Conservation (phyloP, 1,140 invertebrate species). For the Bursaphelenchus mucronatus region DNA sequence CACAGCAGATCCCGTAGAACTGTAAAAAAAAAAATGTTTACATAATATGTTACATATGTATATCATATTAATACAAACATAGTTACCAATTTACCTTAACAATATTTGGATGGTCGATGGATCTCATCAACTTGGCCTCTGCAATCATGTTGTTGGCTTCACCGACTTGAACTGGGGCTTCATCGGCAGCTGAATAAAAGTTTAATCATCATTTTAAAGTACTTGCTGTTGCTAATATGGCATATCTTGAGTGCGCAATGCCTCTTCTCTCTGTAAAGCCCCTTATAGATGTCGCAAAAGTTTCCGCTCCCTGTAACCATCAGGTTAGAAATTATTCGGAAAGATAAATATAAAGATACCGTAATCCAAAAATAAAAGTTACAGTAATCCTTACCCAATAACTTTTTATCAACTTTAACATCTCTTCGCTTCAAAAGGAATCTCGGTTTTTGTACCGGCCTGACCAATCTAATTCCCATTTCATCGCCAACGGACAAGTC, state of each 20-base stretch:
- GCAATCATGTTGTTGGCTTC: background rate
- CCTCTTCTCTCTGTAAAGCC: background rate
- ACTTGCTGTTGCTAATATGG: conserved; percentile 1
- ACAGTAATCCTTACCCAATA: no score
- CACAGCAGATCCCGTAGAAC: conserved; percentile 36
- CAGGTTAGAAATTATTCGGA: no score
- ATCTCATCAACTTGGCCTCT: background rate
- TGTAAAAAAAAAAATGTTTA: conserved; percentile 33
- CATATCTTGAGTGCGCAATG: background rate
- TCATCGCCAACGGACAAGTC: no score
- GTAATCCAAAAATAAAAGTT: no score
- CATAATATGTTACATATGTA: conserved; percentile 3
- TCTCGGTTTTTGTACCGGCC: no score
- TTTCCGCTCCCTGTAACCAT: background rate
- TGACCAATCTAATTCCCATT: no score
- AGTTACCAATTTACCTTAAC: background rate
- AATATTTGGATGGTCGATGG: background rate
- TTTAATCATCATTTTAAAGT: background rate
- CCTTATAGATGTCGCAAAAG: conserved; percentile 15
- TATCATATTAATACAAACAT: background rate
- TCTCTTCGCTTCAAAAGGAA: no score
- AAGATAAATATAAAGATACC: no score
- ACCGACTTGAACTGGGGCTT: background rate
- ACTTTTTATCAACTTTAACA: no score
- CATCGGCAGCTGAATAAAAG: background rate